Base-by-base conservation (phyloP, 2,113 vertebrate species). In the Hucho hucho region DNA sequence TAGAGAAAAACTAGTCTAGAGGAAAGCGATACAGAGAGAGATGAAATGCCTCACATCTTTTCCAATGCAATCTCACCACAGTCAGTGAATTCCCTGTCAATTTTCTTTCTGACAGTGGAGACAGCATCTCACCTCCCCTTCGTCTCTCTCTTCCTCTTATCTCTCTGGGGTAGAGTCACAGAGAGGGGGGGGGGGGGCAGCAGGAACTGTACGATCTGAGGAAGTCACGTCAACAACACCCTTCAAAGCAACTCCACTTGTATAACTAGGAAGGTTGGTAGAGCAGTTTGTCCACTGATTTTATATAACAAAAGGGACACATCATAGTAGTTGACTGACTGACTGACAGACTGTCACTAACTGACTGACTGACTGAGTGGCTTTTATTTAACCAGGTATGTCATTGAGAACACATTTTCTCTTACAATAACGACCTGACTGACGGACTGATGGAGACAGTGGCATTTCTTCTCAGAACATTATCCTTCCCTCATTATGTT, bases 31-130 rank as follows among this genome's bases (percentile, higher is more conserved):
- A 75, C 6, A 73, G 71, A 47, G 29, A 37, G 64, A 24, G 58
- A 7, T n/a, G 80, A 73, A 72, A 69, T 67, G 72, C 67, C 64
- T 85, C 78, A 69, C 81, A 84, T 83, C 81, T 66, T 82, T 84
- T 85, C 84, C 79, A 74, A 83, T 65, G 79, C 73, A 85, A 85
- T 89, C 87, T 86, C 79, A 81, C 79, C 79, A 83, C 84, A 78
- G 81, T 85, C 84, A 81, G 56, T 89, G 82, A 83, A 63, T 69
- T 71, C 64, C 56, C 43, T 75, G 65, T 75, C 32, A 74, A 73
- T 69, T 78, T 78, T 76, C 75, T 18, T 53, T 53, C 49, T 81
- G 77, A 78, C 81, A 79, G 69, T 78, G 63, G 59, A 4, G 13
- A 75, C 85, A 53, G 65, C 65, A 84, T 83, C 84, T 80, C 73